A percentile compares a stretch with the other conserved stretches of the same genome.
Conservation (phyloP, 2,113 vertebrate genomes). For the Paramisgurnus dabryanus region DNA sequence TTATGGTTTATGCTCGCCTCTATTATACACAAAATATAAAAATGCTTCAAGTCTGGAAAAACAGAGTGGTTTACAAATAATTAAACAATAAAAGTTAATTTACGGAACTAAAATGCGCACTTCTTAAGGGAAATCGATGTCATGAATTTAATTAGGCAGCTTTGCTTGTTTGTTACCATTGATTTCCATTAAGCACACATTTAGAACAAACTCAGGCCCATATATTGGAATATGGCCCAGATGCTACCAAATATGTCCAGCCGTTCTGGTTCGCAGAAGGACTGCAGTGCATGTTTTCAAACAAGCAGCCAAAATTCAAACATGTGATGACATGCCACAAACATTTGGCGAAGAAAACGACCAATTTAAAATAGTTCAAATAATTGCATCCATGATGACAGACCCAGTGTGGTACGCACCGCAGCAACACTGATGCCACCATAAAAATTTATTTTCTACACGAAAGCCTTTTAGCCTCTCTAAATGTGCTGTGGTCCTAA, state of each 20-base stretch:
- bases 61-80: constrained; percentile 15
- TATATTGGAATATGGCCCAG: constrained; percentile 20
- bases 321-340: not conserved
- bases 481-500: constrained; percentile 36
- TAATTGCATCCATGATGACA: not conserved
- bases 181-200: constrained; percentile 19
- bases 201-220: constrained; percentile 7
- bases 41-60: not conserved
- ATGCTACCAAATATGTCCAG: constrained; percentile 23
- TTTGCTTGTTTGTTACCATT: constrained; percentile 31
- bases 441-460: constrained; percentile 11
- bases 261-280: not conserved
- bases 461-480: constrained; percentile 15
- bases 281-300: constrained; percentile 6
- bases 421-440: not conserved
- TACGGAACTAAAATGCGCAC: not conserved
- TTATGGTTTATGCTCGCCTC: not conserved
- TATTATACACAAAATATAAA: constrained; percentile 13
- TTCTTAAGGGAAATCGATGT: constrained; percentile 34
- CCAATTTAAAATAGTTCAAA: constrained; percentile 17
- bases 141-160: constrained; percentile 6
- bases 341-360: not conserved
- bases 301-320: not conserved
- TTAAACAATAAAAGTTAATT: not conserved
- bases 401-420: not conserved